Evolutionary conservation across 2,888 invertebrate genomes (phyloP), one percentile per base, ranked within the genome.

Genomic region (Melieria picta): DNA sequence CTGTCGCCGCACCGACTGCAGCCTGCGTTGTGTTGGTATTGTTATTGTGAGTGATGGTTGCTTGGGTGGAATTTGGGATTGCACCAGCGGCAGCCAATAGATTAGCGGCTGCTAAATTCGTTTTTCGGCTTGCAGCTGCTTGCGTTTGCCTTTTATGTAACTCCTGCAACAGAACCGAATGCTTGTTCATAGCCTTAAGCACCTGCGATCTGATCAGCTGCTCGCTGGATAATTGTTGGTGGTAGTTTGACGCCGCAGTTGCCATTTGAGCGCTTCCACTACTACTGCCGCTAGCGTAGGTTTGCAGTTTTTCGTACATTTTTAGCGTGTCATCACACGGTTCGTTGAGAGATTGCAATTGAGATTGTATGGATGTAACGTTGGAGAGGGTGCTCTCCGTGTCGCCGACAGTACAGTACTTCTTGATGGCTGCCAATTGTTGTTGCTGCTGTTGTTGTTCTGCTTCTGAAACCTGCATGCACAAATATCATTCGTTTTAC

Each of bases 331-430:
- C 79, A 73, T 80, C 79, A 76, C 82, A 81, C 76, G 81, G 80
- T 75, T 86, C 86, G 77, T 85, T 84, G 48, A 85, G 80, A 75
- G 86, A 85, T 77, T 86, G 86, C 76, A 85, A 80, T 79, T 86
- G 86, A 74, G 85, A 86, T 79, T 85, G 85, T 73, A 86, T 86
- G 71, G 86, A 86, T 76, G 86, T 86, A 76, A 86, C 84, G 79
- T 86, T 86, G 65, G 86, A 86, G 75, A 86, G 84, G 61, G 86
- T 86, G 75, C 84, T 86, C 80, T 86, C 86, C 46, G 85, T 81
- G 72, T 86, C 86, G 61, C 76, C 75, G 69, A 73, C 69, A 47
- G 46, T 52, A 58, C 60, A 66, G 63, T 62, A 79, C 79, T 81
- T 78, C 72, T 77, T 77, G 70, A 77, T 77, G 63, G 77, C 78